Percentiles rank a stretch among this genome's conserved stretches.
These are phyloP conservation scores for Bufotes viridis DNA, from an alignment of 2,797 vertebrate genomes.

Conservation along the genomic window DNA sequence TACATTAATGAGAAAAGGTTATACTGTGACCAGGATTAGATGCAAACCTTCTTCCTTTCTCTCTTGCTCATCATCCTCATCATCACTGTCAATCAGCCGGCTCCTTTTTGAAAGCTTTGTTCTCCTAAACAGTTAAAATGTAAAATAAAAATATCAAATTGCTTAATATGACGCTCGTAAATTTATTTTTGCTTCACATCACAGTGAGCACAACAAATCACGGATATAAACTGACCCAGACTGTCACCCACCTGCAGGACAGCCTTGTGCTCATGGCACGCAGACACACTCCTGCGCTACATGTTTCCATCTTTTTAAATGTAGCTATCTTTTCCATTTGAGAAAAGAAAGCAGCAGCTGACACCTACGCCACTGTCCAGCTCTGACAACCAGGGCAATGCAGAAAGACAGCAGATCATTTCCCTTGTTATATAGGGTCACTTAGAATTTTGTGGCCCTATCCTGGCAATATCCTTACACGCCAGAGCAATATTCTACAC, in stretches of 20 bases:
- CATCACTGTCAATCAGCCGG: slow-evolving; percentile 22
- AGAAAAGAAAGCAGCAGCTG: too few species aligned
- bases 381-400: too few species aligned
- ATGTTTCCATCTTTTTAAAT: too few species aligned
- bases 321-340: too few species aligned
- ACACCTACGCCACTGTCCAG: too few species aligned
- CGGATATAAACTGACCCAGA: not conserved
- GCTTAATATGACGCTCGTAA: not conserved
- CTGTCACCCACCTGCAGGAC: too few species aligned
- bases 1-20: too few species aligned
- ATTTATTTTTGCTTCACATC: too few species aligned
- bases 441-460: not conserved
- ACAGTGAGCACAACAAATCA: not conserved
- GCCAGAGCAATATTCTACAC: too few species aligned
- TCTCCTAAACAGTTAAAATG: not conserved
- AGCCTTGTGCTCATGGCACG: not conserved
- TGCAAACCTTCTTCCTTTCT: slow-evolving; percentile 40
- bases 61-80: slow-evolving; percentile 39
- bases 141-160: not conserved
- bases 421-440: not conserved
- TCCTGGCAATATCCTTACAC: not conserved
- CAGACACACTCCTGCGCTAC: too few species aligned
- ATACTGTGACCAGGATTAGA: not conserved
- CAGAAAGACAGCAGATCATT: not conserved
- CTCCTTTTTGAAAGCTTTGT: slow-evolving; percentile 6